Evolutionary conservation across 2,113 vertebrate species (phyloP), one percentile per base, ranked within the genome.

Genomic region (Amblyopsis rosae): DNA sequence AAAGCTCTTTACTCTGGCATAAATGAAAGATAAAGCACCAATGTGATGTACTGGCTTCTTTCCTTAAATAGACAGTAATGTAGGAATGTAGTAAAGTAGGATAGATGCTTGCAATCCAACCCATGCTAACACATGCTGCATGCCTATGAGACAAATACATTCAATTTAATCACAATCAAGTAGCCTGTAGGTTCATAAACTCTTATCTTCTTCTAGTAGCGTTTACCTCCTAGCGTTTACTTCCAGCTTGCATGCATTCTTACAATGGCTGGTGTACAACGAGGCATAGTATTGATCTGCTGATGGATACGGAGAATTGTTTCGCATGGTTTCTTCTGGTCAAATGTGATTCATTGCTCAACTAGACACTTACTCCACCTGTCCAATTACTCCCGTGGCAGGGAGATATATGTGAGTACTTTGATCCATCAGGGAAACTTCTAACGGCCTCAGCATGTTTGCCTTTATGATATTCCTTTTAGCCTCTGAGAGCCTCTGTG

Each of bases 261-360:
- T 26, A 26, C 26, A 26, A 26, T 26, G 26, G 26, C 48, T 49
- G 48, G 9, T 12, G 48, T 49, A 12, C 26, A 41, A 67, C 61
- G 26, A 62, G 82, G 77, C 72, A 73, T 62, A 70, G 53, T 47
- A 10, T 15, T 3, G 53, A 74, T 80, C 65, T 62, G 48, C 59
- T 59, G 68, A 76, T 62, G 48, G 83, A 54, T 71, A 56, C 67
- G 63, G 49, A 83, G 74, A 86, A 86, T 83, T 83, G 73, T 65
- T 76, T 67, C 10, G 69, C 60, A 67, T 73, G 47, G 76, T 83
- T 66, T 84, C 59, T 65, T 76, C 72, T 58, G 64, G 65, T 72
- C 26, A 55, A 35, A 33, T 69, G 46, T 78, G 74, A 86, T 65
- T 78, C 76, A 84, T 69, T 67, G 47, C 59, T 73, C 33, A 46